phyloP scores from a whole-genome alignment of 1,140 invertebrate species.

The Zaprionus camerounensis region DNA sequence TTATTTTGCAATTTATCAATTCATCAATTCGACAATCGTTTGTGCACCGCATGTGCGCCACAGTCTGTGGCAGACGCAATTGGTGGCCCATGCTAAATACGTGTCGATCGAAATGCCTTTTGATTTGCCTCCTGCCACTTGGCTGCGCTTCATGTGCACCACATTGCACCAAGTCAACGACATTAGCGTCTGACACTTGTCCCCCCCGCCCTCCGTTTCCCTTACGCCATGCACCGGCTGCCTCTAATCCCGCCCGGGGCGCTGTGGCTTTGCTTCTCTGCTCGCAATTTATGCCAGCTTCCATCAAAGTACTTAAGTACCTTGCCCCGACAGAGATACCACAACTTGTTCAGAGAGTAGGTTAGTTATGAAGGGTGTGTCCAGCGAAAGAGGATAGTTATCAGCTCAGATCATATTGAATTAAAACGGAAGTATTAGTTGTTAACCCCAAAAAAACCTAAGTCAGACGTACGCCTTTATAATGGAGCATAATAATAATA shows the following conservation, averaged over 20 bases:
- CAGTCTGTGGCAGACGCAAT: slow-evolving; percentile 17
- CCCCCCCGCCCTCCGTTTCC: slow-evolving; percentile 10
- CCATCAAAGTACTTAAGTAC: slow-evolving; percentile 48
- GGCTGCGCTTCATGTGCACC: slow-evolving; percentile 29
- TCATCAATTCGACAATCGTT: slow-evolving; percentile 1
- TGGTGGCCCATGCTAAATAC: slow-evolving; percentile 72
- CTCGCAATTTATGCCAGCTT: slow-evolving; percentile 67
- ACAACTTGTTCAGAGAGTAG: not conserved
- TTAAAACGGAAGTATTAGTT: too few species aligned
- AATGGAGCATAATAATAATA: too few species aligned
- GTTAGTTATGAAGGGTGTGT: not conserved
- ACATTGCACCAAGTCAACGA: slow-evolving; percentile 44
- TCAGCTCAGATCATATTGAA: not conserved
- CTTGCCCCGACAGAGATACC: not conserved
- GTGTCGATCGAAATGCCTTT: slow-evolving; percentile 72
- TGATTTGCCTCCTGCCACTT: slow-evolving; percentile 52
- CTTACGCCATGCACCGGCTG: not conserved
- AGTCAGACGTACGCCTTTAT: too few species aligned
- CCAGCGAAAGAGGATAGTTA: not conserved
- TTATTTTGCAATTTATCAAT: slow-evolving; percentile 80
- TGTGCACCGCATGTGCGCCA: not conserved
- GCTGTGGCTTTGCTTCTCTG: slow-evolving; percentile 40
- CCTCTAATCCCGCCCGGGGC: slow-evolving; percentile 68
- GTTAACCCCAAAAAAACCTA: too few species aligned
- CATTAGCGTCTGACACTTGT: slow-evolving; percentile 17